phyloP scores from a whole-genome alignment of 2,113 vertebrate species.

The Boulengeromyrus knoepffleri region DNA sequence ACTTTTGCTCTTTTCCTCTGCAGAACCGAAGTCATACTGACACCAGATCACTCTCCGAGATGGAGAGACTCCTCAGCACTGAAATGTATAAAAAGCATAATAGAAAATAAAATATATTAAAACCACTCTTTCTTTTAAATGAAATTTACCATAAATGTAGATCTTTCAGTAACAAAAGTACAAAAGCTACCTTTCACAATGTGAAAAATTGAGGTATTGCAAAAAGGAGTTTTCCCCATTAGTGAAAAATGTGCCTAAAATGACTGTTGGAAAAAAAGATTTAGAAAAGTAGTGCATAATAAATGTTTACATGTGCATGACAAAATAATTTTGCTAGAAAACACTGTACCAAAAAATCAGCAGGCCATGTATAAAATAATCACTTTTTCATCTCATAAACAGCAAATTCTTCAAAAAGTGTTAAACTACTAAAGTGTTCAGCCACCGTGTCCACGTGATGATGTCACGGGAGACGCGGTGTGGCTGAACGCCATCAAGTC shows the following conservation, averaged over 20 bases:
- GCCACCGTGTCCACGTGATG: constrained; percentile 68
- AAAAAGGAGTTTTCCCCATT: constrained; percentile 99
- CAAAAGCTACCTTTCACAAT: constrained; percentile 99
- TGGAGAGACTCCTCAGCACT: constrained; percentile 99
- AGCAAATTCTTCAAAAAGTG: constrained; percentile 99
- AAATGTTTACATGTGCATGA: constrained; percentile 99
- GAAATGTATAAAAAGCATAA: constrained; percentile 99
- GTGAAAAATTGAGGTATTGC: constrained; percentile 99
- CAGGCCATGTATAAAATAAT: constrained; percentile 99
- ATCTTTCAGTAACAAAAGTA: constrained; percentile 99
- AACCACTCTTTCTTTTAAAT: constrained; percentile 92
- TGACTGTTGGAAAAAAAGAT: constrained; percentile 99
- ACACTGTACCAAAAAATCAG: constrained; percentile 99
- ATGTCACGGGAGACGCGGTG: constrained; percentile 80
- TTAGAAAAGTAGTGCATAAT: constrained; percentile 99
- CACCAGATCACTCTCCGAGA: constrained; percentile 92
- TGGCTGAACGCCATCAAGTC: constrained; percentile 77
- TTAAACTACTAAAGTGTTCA: constrained; percentile 42
- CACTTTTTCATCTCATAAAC: constrained; percentile 80
- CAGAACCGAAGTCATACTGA: constrained; percentile 91
- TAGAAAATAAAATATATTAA: constrained; percentile 99
- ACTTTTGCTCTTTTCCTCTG: constrained; percentile 87
- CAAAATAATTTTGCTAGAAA: constrained; percentile 99
- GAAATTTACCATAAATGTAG: constrained; percentile 97
- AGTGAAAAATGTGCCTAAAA: constrained; percentile 99